Evolutionary conservation across 1,140 invertebrate genomes (phyloP).

Genomic region (Zaprionus taronus): DNA sequence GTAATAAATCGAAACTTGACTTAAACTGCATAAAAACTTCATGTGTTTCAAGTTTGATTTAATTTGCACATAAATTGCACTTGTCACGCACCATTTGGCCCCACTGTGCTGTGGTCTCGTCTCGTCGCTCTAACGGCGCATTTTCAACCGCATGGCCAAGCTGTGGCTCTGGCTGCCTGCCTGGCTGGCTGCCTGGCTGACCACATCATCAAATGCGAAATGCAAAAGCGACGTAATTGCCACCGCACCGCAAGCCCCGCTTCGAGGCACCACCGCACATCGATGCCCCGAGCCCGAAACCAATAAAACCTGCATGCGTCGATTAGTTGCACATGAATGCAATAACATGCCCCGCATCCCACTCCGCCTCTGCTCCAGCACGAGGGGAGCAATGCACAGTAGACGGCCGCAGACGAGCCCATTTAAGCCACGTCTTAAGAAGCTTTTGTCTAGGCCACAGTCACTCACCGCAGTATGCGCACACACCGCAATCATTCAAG

Average conservation of each 20-base stretch:
- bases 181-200: slow-evolving; percentile 47
- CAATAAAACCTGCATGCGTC: slow-evolving; percentile 75
- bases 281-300: slow-evolving; percentile 50
- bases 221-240: slow-evolving; percentile 72
- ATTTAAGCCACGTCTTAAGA: slow-evolving; percentile 68
- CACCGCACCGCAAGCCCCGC: slow-evolving; percentile 43
- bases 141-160: slow-evolving; percentile 61
- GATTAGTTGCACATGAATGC: slow-evolving; percentile 77
- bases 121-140: slow-evolving; percentile 54
- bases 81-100: neutral
- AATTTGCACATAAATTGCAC: neutral
- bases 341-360: slow-evolving; percentile 33
- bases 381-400: slow-evolving; percentile 14
- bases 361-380: neutral
- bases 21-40: neutral
- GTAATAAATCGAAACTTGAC: no score
- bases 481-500: neutral
- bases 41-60: neutral
- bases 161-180: slow-evolving; percentile 36
- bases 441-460: slow-evolving; percentile 47
- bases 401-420: slow-evolving; percentile 48
- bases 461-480: slow-evolving; percentile 5
- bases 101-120: neutral
- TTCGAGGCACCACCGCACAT: slow-evolving; percentile 8
- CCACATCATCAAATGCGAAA: slow-evolving; percentile 76